Evolutionary conservation across 2,797 vertebrate genomes (phyloP).

Genomic region (Eutrigla gurnardus): DNA sequence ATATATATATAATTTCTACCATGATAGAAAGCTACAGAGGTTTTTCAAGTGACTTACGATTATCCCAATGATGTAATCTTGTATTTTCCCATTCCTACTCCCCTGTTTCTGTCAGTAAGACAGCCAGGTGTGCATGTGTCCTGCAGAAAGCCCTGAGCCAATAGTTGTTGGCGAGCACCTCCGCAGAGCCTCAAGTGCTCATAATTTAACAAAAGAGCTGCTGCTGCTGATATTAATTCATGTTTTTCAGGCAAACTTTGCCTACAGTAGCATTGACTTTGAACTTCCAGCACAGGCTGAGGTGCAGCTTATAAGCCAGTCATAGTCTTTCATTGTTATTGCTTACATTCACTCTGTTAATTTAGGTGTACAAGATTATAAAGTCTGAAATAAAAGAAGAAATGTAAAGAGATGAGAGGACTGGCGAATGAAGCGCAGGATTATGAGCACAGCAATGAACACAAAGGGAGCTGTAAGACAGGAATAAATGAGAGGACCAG

Average conservation of each 20-base stretch:
- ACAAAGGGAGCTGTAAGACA: constrained; percentile 66
- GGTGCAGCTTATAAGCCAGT: constrained; percentile 31
- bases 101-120: constrained; percentile 33
- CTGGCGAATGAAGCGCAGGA: constrained; percentile 41
- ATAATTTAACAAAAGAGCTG: constrained; percentile 5
- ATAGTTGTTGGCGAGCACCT: constrained; percentile 7
- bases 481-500: constrained; percentile 66
- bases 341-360: constrained; percentile 45
- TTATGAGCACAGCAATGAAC: constrained; percentile 64
- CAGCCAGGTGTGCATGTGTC: constrained; percentile 1
- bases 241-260: constrained; percentile 17
- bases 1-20: too few relatives aligned
- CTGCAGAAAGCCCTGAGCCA: constrained; percentile 1
- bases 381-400: constrained; percentile 50
- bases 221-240: constrained; percentile 4
- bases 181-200: constrained; percentile 11
- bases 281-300: not conserved
- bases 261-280: constrained; percentile 1
- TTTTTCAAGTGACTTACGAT: too few relatives aligned
- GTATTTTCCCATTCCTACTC: not conserved
- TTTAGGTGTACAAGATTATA: constrained; percentile 54
- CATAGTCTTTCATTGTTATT: constrained; percentile 46
- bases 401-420: constrained; percentile 49
- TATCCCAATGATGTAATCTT: too few relatives aligned
- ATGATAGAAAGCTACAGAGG: too few relatives aligned